Evolutionary conservation across 2,888 invertebrate genomes (phyloP).

Genomic region (Calliopum simillimum): DNA sequence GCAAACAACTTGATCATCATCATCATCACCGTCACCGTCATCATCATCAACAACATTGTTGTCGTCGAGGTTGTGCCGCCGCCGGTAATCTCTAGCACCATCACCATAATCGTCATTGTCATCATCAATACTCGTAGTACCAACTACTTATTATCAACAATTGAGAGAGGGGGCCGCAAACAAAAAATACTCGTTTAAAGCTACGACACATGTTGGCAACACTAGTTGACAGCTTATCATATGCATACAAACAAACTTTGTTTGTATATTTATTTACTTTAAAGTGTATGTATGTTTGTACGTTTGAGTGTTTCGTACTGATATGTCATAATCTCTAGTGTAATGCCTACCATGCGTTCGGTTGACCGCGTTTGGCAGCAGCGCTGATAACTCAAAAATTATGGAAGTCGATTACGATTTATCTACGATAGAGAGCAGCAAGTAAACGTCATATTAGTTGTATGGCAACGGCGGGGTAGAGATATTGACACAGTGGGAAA

Average conservation of each 20-base stretch:
- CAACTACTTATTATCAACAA: too few species aligned
- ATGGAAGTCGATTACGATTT: slow-evolving; percentile 1
- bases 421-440: background rate
- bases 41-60: background rate
- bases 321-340: slow-evolving; percentile 15
- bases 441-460: too few species aligned
- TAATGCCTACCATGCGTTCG: slow-evolving; percentile 4
- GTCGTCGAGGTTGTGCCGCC: background rate
- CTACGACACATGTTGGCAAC: slow-evolving; percentile 6
- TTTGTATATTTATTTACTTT: background rate
- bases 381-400: slow-evolving; percentile 5
- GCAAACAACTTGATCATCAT: slow-evolving; percentile 21
- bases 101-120: background rate
- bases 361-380: slow-evolving; percentile 6
- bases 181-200: background rate
- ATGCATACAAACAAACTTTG: background rate
- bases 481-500: too few species aligned
- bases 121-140: background rate
- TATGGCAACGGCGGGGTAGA: too few species aligned
- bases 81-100: background rate
- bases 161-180: too few species aligned
- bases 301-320: background rate
- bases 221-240: background rate
- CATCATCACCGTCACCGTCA: background rate
- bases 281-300: slow-evolving; percentile 1